Evolutionary conservation across 2,113 vertebrate genomes (phyloP).

Genomic region (Neofelis nebulosa): DNA sequence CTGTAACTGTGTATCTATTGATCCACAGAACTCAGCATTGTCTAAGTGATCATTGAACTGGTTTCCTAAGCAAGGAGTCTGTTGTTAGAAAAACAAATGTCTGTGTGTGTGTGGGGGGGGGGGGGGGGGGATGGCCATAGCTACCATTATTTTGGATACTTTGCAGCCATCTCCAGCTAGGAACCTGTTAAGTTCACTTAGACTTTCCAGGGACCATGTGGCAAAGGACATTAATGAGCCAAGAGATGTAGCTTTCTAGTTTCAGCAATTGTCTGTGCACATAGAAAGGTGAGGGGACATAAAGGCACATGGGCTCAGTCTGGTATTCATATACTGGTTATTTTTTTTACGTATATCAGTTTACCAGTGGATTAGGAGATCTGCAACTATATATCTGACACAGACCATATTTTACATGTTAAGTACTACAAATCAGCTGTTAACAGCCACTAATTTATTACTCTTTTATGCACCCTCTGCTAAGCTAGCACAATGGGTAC

Average conservation of each 20-base stretch:
- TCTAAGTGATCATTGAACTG: background rate
- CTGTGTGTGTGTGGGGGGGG: too few species aligned
- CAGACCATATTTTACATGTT: constrained; percentile 72
- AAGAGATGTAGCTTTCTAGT: constrained; percentile 76
- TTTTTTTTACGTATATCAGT: constrained; percentile 71
- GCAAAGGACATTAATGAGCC: constrained; percentile 66
- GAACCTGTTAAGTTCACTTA: constrained; percentile 47
- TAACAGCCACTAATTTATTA: constrained; percentile 78
- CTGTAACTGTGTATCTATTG: background rate
- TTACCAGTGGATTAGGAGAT: constrained; percentile 64
- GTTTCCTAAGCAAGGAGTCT: constrained; percentile 35
- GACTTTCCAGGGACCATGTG: constrained; percentile 65
- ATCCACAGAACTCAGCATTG: background rate
- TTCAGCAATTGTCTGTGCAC: constrained; percentile 54
- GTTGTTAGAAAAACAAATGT: constrained; percentile 28
- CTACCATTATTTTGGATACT: constrained; percentile 21
- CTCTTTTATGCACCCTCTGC: constrained; percentile 74
- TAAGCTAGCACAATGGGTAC: constrained; percentile 64
- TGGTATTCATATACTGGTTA: constrained; percentile 70
- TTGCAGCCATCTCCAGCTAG: background rate
- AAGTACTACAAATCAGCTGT: constrained; percentile 72
- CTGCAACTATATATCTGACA: constrained; percentile 73
- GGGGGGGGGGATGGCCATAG: background rate
- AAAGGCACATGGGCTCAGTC: constrained; percentile 69
- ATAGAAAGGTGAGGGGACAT: constrained; percentile 49